Evolutionary conservation across 2,113 vertebrate genomes (phyloP), one percentile per base, ranked within the genome.

Genomic region (Pomatorhinus ruficollis): DNA sequence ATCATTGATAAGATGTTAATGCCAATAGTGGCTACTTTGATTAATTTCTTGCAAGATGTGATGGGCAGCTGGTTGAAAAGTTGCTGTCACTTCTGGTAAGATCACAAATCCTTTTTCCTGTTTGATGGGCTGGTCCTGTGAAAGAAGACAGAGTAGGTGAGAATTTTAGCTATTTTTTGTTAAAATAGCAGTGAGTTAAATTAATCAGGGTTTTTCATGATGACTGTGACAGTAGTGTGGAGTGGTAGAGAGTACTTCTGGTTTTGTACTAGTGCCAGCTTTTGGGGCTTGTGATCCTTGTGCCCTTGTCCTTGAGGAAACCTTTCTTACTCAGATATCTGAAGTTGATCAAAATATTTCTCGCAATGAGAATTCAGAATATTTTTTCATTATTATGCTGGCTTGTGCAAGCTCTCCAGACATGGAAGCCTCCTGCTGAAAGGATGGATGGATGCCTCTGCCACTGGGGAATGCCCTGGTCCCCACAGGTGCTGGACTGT

Each of bases 311-410:
- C 9, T 72, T 14, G 45, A 83, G 35, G 44, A 87, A 83, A 44
- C 21, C 2, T 27, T 65, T 72, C 10, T 24, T 44, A 15, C 54
- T 69, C 18, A 47, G 30, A 3, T 19, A 50, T 37, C 9, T 57
- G 7, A 16, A 49, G 15, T 12, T 69, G 19, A 60, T 20, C 5
- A 60, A 59, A 60, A 27, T 10, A 2, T 21, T 91, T 11, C 6
- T 31, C 0, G 0, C 15, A 9, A 2, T 14, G 33, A 25, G 23
- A 25, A 60, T 17, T 72, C 5, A 12, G 70, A 65, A 37, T 33
- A 6, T 28, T 24, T 53, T 18, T 35, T 50, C 30, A 31, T 24
- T n/a, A 4, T 24, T 50, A 2, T 39, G n/a, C 28, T 45, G 57
- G 9, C 11, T 59, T 69, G 30, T 69, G 35, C 5, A 54, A 33